phyloP scores from a whole-genome alignment of 2,797 vertebrate species.

The Serranus cabrilla region DNA sequence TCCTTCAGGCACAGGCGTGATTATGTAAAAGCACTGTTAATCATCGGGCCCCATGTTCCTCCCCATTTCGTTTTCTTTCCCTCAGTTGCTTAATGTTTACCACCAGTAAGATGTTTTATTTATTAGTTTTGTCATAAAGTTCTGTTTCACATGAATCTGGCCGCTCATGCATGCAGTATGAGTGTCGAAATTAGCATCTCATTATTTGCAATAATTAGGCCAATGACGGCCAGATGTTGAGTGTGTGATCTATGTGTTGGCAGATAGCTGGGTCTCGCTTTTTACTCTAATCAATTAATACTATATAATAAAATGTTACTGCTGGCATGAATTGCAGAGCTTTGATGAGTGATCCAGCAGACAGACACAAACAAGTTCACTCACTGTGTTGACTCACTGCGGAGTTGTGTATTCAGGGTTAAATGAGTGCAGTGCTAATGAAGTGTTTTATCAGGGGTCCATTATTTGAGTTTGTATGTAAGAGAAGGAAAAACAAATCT shows the following conservation, averaged over 20 bases:
- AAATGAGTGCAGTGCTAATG: slow-evolving; percentile 54
- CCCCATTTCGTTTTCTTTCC: slow-evolving; percentile 73
- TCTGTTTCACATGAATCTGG: slow-evolving; percentile 87
- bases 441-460: slow-evolving; percentile 55
- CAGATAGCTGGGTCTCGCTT: slow-evolving; percentile 80
- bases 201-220: slow-evolving; percentile 95
- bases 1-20: slow-evolving; percentile 75
- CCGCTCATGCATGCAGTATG: slow-evolving; percentile 91
- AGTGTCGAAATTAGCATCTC: slow-evolving; percentile 95
- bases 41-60: slow-evolving; percentile 65
- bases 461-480: slow-evolving; percentile 57
- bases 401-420: slow-evolving; percentile 28
- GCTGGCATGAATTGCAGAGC: slow-evolving; percentile 37
- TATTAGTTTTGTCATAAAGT: slow-evolving; percentile 90
- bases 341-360: slow-evolving; percentile 54
- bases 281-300: slow-evolving; percentile 81
- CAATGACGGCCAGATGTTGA: slow-evolving; percentile 93
- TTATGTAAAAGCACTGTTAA: slow-evolving; percentile 77
- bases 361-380: slow-evolving; percentile 50
- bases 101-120: slow-evolving; percentile 88
- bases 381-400: slow-evolving; percentile 39
- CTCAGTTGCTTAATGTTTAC: slow-evolving; percentile 85
- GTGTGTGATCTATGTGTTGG: slow-evolving; percentile 81
- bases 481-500: slow-evolving; percentile 48
- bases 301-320: slow-evolving; percentile 72